phyloP scores from a whole-genome alignment of 2,888 invertebrate genomes.

The Abrostola tripartita region DNA sequence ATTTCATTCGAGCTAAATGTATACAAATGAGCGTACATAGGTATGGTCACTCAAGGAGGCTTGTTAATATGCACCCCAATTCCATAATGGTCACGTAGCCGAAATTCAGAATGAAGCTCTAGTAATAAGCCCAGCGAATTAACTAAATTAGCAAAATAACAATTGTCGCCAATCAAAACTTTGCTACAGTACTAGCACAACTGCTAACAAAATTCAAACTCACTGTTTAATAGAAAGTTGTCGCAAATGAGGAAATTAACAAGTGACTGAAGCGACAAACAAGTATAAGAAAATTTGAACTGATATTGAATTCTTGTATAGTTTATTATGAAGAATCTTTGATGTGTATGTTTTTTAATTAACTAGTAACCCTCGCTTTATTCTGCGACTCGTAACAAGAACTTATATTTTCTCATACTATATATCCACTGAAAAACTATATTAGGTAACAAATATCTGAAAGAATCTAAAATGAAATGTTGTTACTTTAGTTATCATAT shows the following conservation, averaged over 20 bases:
- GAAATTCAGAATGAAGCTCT: background rate
- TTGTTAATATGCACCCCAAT: background rate
- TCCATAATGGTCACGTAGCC: background rate
- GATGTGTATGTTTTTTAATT: background rate
- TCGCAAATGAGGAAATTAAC: constrained; percentile 32
- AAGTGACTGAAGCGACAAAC: constrained; percentile 22
- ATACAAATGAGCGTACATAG: background rate
- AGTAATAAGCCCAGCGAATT: constrained; percentile 31
- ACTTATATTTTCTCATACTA: background rate
- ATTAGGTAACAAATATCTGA: too few relatives aligned
- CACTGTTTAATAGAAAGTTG: constrained; percentile 27
- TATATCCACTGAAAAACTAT: too few relatives aligned
- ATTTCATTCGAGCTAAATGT: too few relatives aligned
- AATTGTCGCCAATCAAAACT: constrained; percentile 71
- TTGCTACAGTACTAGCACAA: constrained; percentile 51
- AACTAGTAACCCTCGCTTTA: background rate
- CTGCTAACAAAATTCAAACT: constrained; percentile 64
- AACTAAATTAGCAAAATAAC: constrained; percentile 58
- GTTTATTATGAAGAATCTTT: background rate
- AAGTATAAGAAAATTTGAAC: constrained; percentile 15
- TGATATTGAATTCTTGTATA: background rate
- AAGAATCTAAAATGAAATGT: too few relatives aligned
- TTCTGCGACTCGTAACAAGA: background rate
- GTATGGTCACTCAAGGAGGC: constrained; percentile 1
- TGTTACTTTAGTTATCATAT: too few relatives aligned